Percentiles rank a stretch among this genome's conserved stretches.
These are phyloP conservation scores for Channa argus DNA, from an alignment of 2,113 vertebrate species.

Conservation along the genomic window DNA sequence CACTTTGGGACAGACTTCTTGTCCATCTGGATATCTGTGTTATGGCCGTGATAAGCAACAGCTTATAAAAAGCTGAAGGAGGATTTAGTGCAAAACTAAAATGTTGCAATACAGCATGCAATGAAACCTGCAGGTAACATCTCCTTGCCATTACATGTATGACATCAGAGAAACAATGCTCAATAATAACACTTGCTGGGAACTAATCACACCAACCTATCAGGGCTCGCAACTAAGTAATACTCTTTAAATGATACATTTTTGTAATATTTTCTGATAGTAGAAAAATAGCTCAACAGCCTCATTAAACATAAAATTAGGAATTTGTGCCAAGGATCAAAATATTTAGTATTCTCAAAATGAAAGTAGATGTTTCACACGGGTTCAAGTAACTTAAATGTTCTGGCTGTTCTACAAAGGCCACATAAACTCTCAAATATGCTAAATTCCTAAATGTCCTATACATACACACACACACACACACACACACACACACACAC, in stretches of 20 bases:
- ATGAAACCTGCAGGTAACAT: constrained; percentile 62
- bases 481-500: too few species aligned
- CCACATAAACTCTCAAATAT: constrained; percentile 70
- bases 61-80: constrained; percentile 78
- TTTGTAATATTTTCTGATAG: constrained; percentile 63
- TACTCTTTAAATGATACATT: constrained; percentile 62
- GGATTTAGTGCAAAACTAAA: constrained; percentile 78
- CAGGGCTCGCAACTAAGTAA: constrained; percentile 61
- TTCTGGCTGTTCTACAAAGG: constrained; percentile 77
- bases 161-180: constrained; percentile 64
- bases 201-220: constrained; percentile 61
- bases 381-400: constrained; percentile 68
- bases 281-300: constrained; percentile 80
- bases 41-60: constrained; percentile 76
- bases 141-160: constrained; percentile 56
- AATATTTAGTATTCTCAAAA: constrained; percentile 67
- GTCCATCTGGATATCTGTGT: constrained; percentile 58
- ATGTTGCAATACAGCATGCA: constrained; percentile 77
- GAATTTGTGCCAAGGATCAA: constrained; percentile 65
- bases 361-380: constrained; percentile 62
- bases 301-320: constrained; percentile 59
- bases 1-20: constrained; percentile 28
- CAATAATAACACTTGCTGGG: constrained; percentile 55
- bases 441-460: constrained; percentile 58
- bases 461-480: background rate